These are phyloP conservation scores for Psophia crepitans DNA, from an alignment of 2,113 vertebrate genomes.

Conservation along the genomic window DNA sequence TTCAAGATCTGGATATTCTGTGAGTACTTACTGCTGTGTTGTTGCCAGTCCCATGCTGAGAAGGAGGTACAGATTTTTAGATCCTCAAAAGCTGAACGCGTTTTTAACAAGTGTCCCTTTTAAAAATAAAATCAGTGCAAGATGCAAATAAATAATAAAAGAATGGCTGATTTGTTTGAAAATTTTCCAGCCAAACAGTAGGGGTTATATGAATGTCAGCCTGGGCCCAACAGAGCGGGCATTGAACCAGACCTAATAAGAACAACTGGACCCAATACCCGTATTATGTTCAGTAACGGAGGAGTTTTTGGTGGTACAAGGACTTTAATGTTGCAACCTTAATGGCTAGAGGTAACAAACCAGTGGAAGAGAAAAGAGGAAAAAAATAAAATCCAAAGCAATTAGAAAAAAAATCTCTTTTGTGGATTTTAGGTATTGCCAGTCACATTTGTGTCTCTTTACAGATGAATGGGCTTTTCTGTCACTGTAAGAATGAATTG, in stretches of 20 bases:
- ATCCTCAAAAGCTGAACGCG: background rate
- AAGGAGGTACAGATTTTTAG: background rate
- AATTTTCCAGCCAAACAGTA: background rate
- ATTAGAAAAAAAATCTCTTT: conserved; percentile 30
- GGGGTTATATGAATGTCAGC: conserved; percentile 27
- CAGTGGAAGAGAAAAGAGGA: background rate
- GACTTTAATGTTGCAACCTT: conserved; percentile 6
- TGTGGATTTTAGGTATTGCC: background rate
- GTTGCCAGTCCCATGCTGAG: background rate
- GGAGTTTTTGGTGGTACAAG: background rate
- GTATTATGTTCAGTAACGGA: background rate
- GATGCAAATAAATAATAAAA: conserved; percentile 23
- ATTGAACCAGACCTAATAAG: conserved; percentile 40
- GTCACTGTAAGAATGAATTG: background rate
- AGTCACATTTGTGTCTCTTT: conserved; percentile 3
- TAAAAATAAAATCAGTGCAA: background rate
- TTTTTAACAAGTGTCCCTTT: background rate
- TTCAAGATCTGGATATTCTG: background rate
- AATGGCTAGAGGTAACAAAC: conserved; percentile 26
- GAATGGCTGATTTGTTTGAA: conserved; percentile 26
- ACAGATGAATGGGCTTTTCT: conserved; percentile 15
- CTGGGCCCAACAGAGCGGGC: background rate
- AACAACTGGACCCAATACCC: conserved; percentile 26
- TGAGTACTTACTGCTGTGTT: background rate
- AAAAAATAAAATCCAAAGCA: background rate